Base-by-base conservation (phyloP, 2,888 invertebrate species). In the Drosophila pegasa region DNA sequence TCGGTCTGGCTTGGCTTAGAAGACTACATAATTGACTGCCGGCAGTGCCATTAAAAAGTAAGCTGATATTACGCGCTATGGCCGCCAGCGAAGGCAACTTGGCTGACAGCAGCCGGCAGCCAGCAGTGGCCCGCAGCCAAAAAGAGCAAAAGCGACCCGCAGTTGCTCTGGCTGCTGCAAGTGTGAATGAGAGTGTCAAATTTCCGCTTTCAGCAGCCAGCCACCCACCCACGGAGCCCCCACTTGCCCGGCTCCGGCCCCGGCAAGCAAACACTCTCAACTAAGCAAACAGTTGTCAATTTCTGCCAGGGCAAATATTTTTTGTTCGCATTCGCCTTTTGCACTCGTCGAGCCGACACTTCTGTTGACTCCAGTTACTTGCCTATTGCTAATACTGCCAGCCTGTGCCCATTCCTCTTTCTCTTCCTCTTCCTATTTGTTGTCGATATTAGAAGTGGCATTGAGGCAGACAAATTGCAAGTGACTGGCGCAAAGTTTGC, bases 251-350 rank as follows among this genome's bases (percentile, higher is more conserved):
- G n/a, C n/a, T n/a, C n/a, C n/a, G n/a, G n/a, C n/a, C n/a, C n/a
- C n/a, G n/a, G n/a, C n/a, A 47, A 38, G 82, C 86, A 82, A 82
- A 82, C 82, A 82, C 83, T 83, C 88, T 83, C 83, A 75, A 80
- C 83, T 84, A 83, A 80, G 84, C 83, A 84, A 88, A 84, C 83
- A 84, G 88, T 84, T 84, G 83, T 88, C 83, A 84, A 86, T 88
- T 88, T 84, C 88, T 86, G 86, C 71, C 69, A 77, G 78, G 50
- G 78, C 81, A 88, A 84, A 84, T 86, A 84, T 80, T 88, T 83
- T 27, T 45, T 45, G 81, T 86, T 74, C 54, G 73, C 83, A 67
- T 76, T 79, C 64, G 79, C 79, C 71, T 75, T 77, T 77, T 65
- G 60, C 72, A 80, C 74, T 83, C 31, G 60, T 47, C 52, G 51